Conservation (phyloP, 2,797 vertebrate genomes). For the Coendou prehensilis region DNA sequence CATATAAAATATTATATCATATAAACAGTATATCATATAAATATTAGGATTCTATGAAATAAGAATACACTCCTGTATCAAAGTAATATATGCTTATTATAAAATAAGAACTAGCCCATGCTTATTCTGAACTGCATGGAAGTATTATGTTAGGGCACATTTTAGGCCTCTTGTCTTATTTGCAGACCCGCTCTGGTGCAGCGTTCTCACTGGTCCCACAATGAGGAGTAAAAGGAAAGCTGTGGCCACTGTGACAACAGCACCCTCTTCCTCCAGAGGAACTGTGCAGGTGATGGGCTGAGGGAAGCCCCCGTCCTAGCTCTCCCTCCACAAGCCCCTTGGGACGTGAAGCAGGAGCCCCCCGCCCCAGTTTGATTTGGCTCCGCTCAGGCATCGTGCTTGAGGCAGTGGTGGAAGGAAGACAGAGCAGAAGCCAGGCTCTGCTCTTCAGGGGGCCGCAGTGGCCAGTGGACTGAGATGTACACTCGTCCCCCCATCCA, state of each 20-base stretch:
- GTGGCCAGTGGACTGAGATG: background rate
- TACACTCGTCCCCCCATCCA: accelerated
- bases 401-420: background rate
- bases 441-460: background rate
- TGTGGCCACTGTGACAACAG: background rate
- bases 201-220: background rate
- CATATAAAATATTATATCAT: background rate
- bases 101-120: background rate
- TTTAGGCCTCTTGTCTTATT: background rate
- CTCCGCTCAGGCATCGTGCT: background rate
- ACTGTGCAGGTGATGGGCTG: background rate
- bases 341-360: background rate
- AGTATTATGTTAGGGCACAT: background rate
- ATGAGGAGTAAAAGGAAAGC: background rate
- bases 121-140: background rate
- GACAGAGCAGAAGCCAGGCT: background rate
- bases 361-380: background rate
- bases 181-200: background rate
- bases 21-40: background rate
- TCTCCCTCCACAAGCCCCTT: background rate
- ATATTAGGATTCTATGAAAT: background rate
- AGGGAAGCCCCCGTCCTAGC: background rate
- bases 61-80: background rate
- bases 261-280: background rate
- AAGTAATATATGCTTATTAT: background rate